These are phyloP conservation scores for Sula dactylatra DNA, from an alignment of 2,113 vertebrate genomes.

Conservation along the genomic window DNA sequence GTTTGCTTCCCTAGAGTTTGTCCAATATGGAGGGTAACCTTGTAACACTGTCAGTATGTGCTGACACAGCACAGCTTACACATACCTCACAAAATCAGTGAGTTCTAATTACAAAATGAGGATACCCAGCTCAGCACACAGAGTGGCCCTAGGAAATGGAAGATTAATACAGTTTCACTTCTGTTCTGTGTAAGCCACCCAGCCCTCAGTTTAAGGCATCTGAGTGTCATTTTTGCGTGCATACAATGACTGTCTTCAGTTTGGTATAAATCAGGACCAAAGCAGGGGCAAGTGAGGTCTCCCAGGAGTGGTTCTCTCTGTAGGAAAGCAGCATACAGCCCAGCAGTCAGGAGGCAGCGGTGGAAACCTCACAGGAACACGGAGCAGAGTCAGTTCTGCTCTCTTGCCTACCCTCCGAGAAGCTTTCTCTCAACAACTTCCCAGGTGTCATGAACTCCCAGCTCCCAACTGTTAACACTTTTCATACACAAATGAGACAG, in stretches of 20 bases:
- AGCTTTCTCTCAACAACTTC: neutral
- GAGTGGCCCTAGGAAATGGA: accelerated
- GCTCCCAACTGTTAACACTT: neutral
- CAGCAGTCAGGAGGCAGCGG: neutral
- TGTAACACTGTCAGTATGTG: neutral
- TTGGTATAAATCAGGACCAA: neutral
- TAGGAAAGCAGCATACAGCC: neutral
- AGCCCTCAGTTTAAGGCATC: neutral
- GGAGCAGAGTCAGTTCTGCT: neutral
- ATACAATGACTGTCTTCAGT: neutral
- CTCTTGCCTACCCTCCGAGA: neutral
- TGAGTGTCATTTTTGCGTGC: neutral
- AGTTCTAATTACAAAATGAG: neutral
- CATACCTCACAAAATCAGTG: accelerated
- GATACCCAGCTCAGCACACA: neutral
- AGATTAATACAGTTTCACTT: neutral
- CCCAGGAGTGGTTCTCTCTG: accelerated
- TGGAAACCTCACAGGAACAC: neutral
- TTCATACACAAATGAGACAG: neutral
- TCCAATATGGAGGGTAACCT: neutral
- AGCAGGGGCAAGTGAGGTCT: neutral
- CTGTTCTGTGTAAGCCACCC: accelerated
- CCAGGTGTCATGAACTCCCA: neutral
- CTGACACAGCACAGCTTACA: neutral
- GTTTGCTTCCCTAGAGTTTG: neutral